These are phyloP conservation scores for Mantis religiosa DNA, from an alignment of 2,888 invertebrate genomes.

Conservation along the genomic window DNA sequence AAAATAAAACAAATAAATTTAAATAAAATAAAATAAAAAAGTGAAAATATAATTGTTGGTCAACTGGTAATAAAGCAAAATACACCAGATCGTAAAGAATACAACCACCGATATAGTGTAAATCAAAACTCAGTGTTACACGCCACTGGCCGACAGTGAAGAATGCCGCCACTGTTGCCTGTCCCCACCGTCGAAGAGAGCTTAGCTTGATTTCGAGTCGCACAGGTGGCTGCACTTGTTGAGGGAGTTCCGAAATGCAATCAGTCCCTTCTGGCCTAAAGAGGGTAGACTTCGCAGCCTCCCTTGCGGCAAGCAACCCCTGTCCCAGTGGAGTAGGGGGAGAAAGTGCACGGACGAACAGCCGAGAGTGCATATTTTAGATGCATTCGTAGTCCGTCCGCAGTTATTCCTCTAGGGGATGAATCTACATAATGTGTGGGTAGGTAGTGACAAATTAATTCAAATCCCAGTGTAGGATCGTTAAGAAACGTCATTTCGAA, in stretches of 20 bases:
- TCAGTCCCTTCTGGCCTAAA: neutral
- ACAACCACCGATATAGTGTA: too few relatives aligned
- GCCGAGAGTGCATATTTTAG: neutral
- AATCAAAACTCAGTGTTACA: neutral
- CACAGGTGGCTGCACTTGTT: conserved; percentile 19
- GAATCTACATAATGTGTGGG: neutral
- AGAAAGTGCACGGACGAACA: neutral
- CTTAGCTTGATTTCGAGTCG: conserved; percentile 12
- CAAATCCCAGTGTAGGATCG: neutral
- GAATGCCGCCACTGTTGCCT: neutral
- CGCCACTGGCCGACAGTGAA: neutral
- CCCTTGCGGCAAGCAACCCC: neutral
- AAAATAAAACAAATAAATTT: too few relatives aligned
- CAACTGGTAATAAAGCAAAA: too few relatives aligned
- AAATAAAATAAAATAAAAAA: too few relatives aligned
- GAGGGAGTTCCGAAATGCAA: conserved; percentile 16
- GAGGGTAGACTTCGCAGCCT: neutral
- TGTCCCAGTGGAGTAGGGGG: neutral
- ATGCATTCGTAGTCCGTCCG: neutral
- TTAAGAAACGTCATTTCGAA: neutral
- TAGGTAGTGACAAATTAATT: neutral
- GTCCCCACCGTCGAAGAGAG: neutral
- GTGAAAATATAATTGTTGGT: too few relatives aligned
- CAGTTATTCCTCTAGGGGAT: neutral
- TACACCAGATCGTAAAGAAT: too few relatives aligned